A percentile compares a stretch with the other conserved stretches of the same genome.
Conservation (phyloP, 2,888 invertebrate genomes). For the Ormia ochracea region DNA sequence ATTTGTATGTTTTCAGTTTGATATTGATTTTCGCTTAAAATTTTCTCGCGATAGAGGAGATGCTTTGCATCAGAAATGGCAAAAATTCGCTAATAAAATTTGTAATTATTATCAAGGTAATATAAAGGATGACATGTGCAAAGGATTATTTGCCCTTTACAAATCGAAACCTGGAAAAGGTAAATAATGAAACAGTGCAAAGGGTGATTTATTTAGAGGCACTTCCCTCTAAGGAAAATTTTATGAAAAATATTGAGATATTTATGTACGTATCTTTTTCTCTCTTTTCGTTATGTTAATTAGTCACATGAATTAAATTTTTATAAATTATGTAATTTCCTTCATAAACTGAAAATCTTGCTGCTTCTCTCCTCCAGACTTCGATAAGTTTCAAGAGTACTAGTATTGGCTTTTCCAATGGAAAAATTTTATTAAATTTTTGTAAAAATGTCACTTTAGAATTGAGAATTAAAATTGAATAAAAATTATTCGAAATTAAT, state of each 20-base stretch:
- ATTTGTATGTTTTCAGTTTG: constrained; percentile 51
- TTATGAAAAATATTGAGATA: background rate
- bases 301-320: too few species aligned
- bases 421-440: too few species aligned
- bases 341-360: too few species aligned
- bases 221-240: background rate
- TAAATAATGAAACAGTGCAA: background rate
- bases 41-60: constrained; percentile 54
- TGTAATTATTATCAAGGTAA: constrained; percentile 56
- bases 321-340: too few species aligned
- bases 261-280: too few species aligned
- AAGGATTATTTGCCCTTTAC: constrained; percentile 55
- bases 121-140: constrained; percentile 60
- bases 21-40: constrained; percentile 62
- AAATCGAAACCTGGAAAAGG: constrained; percentile 55
- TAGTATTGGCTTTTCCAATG: too few species aligned
- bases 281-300: too few species aligned
- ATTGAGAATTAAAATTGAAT: too few species aligned
- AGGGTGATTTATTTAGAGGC: background rate
- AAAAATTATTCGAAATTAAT: too few species aligned
- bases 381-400: too few species aligned
- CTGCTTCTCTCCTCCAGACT: too few species aligned
- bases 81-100: constrained; percentile 56
- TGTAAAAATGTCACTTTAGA: too few species aligned
- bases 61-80: constrained; percentile 58